Conservation (phyloP, 2,888 invertebrate species). For the Pristionchus maxplancki region DNA sequence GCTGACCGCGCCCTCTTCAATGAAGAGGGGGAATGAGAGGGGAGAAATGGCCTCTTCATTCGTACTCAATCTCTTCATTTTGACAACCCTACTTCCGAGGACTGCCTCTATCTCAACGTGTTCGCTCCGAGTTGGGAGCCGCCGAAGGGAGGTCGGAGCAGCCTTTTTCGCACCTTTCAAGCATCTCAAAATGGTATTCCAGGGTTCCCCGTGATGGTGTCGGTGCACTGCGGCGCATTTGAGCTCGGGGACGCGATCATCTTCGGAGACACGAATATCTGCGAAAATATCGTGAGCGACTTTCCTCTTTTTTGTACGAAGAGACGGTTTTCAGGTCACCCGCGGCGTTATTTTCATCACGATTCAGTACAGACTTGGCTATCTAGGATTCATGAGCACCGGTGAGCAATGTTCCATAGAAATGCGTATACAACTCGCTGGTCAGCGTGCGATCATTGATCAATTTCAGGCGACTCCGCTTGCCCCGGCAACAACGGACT, state of each 20-base stretch:
- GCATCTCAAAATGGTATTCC: too few species aligned
- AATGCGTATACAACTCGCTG: too few species aligned
- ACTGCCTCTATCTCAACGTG: slow-evolving; percentile 42
- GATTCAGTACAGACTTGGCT: slow-evolving; percentile 67
- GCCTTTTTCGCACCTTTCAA: too few species aligned
- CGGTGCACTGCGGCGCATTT: slow-evolving; percentile 31
- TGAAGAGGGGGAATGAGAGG: too few species aligned
- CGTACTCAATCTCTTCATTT: too few species aligned
- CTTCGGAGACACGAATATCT: neutral
- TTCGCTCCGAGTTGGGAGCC: slow-evolving; percentile 41
- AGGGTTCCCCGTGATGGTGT: slow-evolving; percentile 47
- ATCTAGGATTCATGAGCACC: slow-evolving; percentile 64
- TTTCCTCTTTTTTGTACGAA: neutral
- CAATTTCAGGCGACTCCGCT: neutral
- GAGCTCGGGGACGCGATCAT: neutral
- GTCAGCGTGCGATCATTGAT: too few species aligned
- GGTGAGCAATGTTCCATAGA: too few species aligned
- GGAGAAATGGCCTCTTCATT: too few species aligned
- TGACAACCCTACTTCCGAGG: too few species aligned
- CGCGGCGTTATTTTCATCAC: slow-evolving; percentile 66
- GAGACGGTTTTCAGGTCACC: slow-evolving; percentile 45
- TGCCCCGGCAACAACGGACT: neutral
- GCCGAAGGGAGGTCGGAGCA: neutral
- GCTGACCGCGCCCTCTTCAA: too few species aligned
- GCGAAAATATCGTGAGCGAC: slow-evolving; percentile 3